Percentiles rank a stretch among this genome's conserved stretches.
These are phyloP conservation scores for Lasioglossum pauxillum DNA, from an alignment of 2,888 invertebrate species.

Conservation along the genomic window DNA sequence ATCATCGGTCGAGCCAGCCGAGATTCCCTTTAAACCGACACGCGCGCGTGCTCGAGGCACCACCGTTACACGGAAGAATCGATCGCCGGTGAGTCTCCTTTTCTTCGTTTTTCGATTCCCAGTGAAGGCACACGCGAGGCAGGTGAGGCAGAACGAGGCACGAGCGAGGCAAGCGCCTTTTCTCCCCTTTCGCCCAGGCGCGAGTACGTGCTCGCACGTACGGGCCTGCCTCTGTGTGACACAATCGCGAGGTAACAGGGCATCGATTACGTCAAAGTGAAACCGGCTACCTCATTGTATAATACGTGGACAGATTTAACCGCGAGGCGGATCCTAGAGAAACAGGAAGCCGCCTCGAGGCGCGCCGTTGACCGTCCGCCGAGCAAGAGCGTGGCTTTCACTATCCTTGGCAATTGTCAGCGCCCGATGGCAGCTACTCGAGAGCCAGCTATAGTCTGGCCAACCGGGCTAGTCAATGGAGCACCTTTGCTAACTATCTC, in stretches of 20 bases:
- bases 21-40: conserved; percentile 24
- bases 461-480: neutral
- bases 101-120: neutral
- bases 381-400: conserved; percentile 68
- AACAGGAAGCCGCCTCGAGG: conserved; percentile 55
- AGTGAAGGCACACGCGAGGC: neutral
- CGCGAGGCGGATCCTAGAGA: conserved; percentile 32
- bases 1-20: conserved; percentile 30
- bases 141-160: neutral
- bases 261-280: conserved; percentile 76
- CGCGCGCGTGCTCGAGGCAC: neutral
- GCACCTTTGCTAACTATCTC: neutral
- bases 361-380: conserved; percentile 14
- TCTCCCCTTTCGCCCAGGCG: conserved; percentile 34
- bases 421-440: neutral
- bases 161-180: neutral
- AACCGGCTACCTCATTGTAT: conserved; percentile 72
- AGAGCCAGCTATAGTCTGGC: neutral
- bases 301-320: conserved; percentile 60
- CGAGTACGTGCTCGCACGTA: conserved; percentile 15
- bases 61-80: neutral
- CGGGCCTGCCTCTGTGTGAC: conserved; percentile 24
- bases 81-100: neutral
- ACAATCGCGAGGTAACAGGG: conserved; percentile 47
- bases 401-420: conserved; percentile 73